Base-by-base conservation (phyloP, 2,888 invertebrate genomes). In the Dolichomitus sp. region DNA sequence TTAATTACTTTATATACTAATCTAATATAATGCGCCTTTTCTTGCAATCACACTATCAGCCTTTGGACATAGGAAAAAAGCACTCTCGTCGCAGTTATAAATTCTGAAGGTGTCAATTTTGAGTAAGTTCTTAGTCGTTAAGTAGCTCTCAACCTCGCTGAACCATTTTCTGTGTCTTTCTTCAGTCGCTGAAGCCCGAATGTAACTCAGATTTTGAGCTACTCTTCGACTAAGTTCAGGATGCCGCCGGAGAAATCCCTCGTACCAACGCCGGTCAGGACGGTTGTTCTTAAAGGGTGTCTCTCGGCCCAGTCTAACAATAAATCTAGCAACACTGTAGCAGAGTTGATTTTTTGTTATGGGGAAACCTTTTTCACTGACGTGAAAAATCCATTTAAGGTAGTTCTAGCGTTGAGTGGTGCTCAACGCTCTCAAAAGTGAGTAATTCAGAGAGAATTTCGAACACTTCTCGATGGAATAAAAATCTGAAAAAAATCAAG, bases 251-350 rank as follows among this genome's bases (percentile, higher is more conserved):
- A 89, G 76, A 85, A 92, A 92, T 19, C 63, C 61, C 70, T 85
- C 74, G 72, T 84, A 92, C 90, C 91, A 92, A 33, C 88, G 88
- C 73, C 86, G 87, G 6, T 89, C 90, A 69, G 89, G 90, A 45
- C 85, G 76, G 63, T 86, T 87, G 80, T 89, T 83, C 37, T 80
- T 87, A 65, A 90, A 89, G 12, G 80, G 86, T 37, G 70, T 86
- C 33, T 82, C 42, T 23, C 61, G 30, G 69, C 79, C 69, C 27
- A 74, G 30, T 23, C 23, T 23, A 23, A 23, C 23, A 23, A 23
- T 23, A 1, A 23, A 23, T 23, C 1, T 1, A 23, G 23, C 23
- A 23, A 23, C 23, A 23, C 23, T 23, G 2, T 23, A 1, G 23
- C 23, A 23, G 23, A 23, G 23, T 23, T 23, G 23, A 23, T 23